These are phyloP conservation scores for Drosophila macrospina DNA, from an alignment of 2,888 invertebrate genomes.

Conservation along the genomic window DNA sequence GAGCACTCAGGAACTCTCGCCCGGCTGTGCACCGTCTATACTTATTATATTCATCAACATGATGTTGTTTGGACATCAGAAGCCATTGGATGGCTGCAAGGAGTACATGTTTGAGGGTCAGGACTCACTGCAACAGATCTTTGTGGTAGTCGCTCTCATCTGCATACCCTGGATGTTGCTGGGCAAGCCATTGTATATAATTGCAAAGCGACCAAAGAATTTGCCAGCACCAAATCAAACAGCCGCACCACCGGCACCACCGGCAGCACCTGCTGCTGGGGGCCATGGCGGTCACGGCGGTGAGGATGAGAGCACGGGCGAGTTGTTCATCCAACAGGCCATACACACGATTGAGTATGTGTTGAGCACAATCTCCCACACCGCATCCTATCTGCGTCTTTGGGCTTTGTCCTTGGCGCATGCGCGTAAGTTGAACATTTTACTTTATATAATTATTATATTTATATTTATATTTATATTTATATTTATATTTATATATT, in stretches of 20 bases:
- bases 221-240: constrained; percentile 17
- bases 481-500: too few relatives aligned
- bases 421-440: constrained; percentile 89
- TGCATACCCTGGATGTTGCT: constrained; percentile 98
- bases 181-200: constrained; percentile 94
- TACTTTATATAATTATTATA: not conserved
- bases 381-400: constrained; percentile 97
- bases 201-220: constrained; percentile 80
- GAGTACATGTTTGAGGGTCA: constrained; percentile 91
- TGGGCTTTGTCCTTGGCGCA: constrained; percentile 99
- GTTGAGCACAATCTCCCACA: constrained; percentile 97
- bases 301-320: constrained; percentile 90
- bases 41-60: constrained; percentile 92
- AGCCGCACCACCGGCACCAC: constrained; percentile 15
- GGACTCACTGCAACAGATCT: constrained; percentile 89
- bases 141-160: constrained; percentile 92
- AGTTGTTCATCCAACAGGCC: constrained; percentile 95
- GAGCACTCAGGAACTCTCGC: constrained; percentile 78
- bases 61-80: constrained; percentile 88
- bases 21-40: constrained; percentile 90
- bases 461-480: not conserved
- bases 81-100: constrained; percentile 86
- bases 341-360: constrained; percentile 99
- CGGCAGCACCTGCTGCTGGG: constrained; percentile 16
- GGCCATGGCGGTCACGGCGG: constrained; percentile 78